Percentiles rank a stretch among this genome's conserved stretches.
Evolutionary conservation across 2,797 vertebrate genomes (phyloP).

Genomic region (Pipistrellus pygmaeus): DNA sequence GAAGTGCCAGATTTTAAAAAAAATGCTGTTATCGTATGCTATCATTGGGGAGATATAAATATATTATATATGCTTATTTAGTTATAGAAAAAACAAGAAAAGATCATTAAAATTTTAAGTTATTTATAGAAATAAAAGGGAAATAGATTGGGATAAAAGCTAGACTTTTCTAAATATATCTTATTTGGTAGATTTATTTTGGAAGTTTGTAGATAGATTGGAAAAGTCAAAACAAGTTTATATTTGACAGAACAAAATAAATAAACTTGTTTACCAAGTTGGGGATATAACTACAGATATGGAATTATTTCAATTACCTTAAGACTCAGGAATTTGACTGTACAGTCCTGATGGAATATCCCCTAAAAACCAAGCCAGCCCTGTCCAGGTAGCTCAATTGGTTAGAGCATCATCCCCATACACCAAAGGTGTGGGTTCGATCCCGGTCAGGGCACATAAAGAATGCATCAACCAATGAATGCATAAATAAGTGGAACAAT

Average conservation of each 20-base stretch:
- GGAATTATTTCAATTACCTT: not conserved
- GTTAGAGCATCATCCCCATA: too few species aligned
- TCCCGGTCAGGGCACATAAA: too few species aligned
- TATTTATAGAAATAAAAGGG: not conserved
- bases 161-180: not conserved
- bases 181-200: conserved; percentile 15
- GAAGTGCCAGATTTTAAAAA: not conserved
- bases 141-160: not conserved
- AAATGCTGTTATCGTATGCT: not conserved
- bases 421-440: too few species aligned
- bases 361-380: not conserved
- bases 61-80: not conserved
- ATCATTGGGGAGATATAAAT: not conserved
- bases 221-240: conserved; percentile 18
- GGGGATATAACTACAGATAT: not conserved
- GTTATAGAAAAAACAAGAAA: not conserved
- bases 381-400: too few species aligned
- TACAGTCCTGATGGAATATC: not conserved
- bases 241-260: not conserved
- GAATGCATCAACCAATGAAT: too few species aligned
- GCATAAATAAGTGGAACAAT: too few species aligned
- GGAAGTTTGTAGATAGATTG: not conserved
- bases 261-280: not conserved
- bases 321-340: not conserved
- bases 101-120: not conserved